phyloP scores from a whole-genome alignment of 2,113 vertebrate genomes.

The Oryzias celebensis region DNA sequence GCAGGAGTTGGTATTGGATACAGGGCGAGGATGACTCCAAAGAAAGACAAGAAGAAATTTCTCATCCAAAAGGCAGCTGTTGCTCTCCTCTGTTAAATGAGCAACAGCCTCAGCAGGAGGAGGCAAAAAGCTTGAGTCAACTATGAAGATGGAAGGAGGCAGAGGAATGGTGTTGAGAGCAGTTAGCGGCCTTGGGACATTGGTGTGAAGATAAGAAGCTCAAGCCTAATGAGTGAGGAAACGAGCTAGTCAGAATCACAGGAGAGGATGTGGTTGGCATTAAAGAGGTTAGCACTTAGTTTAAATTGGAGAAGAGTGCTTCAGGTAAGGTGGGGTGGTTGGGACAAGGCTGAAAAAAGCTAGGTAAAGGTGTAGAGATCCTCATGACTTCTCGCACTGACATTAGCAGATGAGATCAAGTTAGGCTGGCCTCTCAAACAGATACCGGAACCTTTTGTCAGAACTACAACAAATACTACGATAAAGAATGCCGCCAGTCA shows the following conservation, averaged over 20 bases:
- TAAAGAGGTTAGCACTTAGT: constrained; percentile 66
- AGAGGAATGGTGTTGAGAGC: constrained; percentile 43
- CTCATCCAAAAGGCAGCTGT: constrained; percentile 18
- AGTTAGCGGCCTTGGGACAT: constrained; percentile 48
- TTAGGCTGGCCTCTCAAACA: constrained; percentile 29
- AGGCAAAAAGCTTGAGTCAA: constrained; percentile 39
- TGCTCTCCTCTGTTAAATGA: constrained; percentile 30
- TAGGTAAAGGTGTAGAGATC: constrained; percentile 31
- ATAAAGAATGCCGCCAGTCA: neutral
- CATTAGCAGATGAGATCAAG: constrained; percentile 66
- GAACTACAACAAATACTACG: neutral
- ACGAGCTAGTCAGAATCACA: constrained; percentile 67
- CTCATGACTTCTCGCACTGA: constrained; percentile 58
- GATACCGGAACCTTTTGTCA: constrained; percentile 54
- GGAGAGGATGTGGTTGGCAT: constrained; percentile 64
- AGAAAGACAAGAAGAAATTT: constrained; percentile 25
- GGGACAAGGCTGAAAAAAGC: constrained; percentile 55
- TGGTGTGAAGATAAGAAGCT: constrained; percentile 55
- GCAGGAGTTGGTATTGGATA: constrained; percentile 17
- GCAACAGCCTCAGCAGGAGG: constrained; percentile 31
- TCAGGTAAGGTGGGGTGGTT: constrained; percentile 53
- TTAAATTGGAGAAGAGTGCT: constrained; percentile 52
- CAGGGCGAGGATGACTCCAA: constrained; percentile 30
- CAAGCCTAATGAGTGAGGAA: constrained; percentile 64
- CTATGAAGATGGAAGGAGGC: constrained; percentile 1